A percentile compares a stretch with the other conserved stretches of the same genome.
These are phyloP conservation scores for Plectropomus leopardus DNA, from an alignment of 2,113 vertebrate species.

Conservation along the genomic window DNA sequence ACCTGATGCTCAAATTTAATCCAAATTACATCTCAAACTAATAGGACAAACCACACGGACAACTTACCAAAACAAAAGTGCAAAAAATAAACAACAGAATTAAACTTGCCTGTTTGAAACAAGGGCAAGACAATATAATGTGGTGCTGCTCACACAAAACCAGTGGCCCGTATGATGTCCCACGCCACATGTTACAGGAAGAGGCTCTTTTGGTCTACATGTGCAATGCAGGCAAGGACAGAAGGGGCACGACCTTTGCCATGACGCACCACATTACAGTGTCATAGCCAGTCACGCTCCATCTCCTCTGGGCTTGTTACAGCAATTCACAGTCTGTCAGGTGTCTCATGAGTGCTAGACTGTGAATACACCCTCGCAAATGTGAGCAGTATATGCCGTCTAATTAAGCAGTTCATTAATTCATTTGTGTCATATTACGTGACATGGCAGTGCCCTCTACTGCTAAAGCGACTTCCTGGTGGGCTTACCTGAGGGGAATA, in stretches of 20 bases:
- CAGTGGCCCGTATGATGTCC: slow-evolving; percentile 43
- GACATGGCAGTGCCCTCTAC: slow-evolving; percentile 53
- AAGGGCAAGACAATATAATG: slow-evolving; percentile 24
- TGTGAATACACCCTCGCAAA: slow-evolving; percentile 27
- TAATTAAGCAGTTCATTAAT: slow-evolving; percentile 65
- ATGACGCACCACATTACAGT: slow-evolving; percentile 38
- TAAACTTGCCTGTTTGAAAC: background rate
- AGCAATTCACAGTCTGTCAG: slow-evolving; percentile 50
- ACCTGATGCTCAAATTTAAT: background rate
- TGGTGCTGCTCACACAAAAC: slow-evolving; percentile 12
- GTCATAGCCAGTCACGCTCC: slow-evolving; percentile 55
- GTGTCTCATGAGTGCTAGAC: slow-evolving; percentile 48
- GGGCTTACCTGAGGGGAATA: slow-evolving; percentile 57
- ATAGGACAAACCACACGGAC: background rate
- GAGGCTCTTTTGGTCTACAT: slow-evolving; percentile 20
- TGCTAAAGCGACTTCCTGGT: slow-evolving; percentile 45
- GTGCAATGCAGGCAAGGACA: slow-evolving; percentile 48
- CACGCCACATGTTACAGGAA: slow-evolving; percentile 44
- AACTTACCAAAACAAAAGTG: background rate
- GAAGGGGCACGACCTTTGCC: slow-evolving; percentile 59
- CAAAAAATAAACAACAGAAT: background rate
- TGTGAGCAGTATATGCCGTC: slow-evolving; percentile 12
- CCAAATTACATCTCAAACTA: background rate
- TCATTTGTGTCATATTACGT: slow-evolving; percentile 57
- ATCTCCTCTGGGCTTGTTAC: slow-evolving; percentile 60